These are phyloP conservation scores for Lordiphosa stackelbergi DNA, from an alignment of 1,140 invertebrate genomes.

Conservation along the genomic window DNA sequence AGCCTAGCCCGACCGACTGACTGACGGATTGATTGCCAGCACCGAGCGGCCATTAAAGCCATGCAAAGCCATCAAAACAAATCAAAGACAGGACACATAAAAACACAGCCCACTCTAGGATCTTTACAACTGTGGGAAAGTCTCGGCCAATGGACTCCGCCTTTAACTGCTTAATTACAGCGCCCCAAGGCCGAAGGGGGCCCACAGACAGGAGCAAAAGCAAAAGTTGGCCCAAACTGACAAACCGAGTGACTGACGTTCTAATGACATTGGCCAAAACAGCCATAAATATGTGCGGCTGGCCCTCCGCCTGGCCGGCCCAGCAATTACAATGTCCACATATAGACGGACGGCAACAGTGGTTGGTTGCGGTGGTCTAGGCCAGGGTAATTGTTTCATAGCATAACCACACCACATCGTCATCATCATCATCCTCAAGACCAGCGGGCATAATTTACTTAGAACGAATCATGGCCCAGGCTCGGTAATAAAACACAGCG, in stretches of 20 bases:
- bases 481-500: conserved; percentile 70
- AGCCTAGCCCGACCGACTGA: conserved; percentile 27
- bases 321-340: conserved; percentile 66
- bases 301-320: not conserved
- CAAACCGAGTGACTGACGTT: conserved; percentile 52
- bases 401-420: conserved; percentile 19
- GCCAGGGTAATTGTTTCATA: conserved; percentile 71
- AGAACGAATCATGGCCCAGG: conserved; percentile 70
- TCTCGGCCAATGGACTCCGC: conserved; percentile 29
- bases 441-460: conserved; percentile 75
- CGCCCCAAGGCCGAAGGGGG: conserved; percentile 54
- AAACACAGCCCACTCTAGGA: conserved; percentile 28
- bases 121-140: conserved; percentile 58
- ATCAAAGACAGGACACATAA: conserved; percentile 66
- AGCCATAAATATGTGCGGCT: conserved; percentile 39
- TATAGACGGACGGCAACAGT: conserved; percentile 37
- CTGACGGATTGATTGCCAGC: conserved; percentile 56
- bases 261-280: conserved; percentile 58
- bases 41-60: conserved; percentile 63
- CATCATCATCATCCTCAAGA: conserved; percentile 53
- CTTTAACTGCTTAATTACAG: conserved; percentile 75
- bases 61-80: conserved; percentile 72
- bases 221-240: conserved; percentile 40
- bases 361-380: conserved; percentile 13
- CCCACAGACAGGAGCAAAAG: conserved; percentile 37